Conservation (phyloP, 2,797 vertebrate genomes). For the Centropyge bicolor region DNA sequence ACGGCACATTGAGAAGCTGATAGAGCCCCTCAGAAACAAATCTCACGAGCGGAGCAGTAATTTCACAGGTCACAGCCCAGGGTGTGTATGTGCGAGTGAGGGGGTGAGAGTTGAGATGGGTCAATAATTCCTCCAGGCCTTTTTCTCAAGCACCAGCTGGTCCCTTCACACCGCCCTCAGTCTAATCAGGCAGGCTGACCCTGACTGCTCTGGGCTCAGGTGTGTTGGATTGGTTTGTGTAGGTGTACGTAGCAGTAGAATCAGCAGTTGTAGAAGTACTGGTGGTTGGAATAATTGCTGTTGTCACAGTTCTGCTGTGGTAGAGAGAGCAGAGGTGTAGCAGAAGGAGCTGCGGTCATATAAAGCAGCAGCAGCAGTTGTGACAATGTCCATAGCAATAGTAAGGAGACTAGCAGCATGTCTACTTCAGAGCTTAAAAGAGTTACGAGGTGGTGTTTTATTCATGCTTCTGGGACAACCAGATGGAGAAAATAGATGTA, state of each 20-base stretch:
- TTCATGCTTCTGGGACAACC: not conserved
- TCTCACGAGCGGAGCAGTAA: slow-evolving; percentile 77
- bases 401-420: not conserved
- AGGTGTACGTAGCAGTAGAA: slow-evolving; percentile 43
- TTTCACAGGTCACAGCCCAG: slow-evolving; percentile 86
- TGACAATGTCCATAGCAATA: not conserved
- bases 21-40: slow-evolving; percentile 82
- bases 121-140: slow-evolving; percentile 83
- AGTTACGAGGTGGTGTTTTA: not conserved
- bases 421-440: not conserved
- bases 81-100: slow-evolving; percentile 63
- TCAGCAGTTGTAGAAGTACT: slow-evolving; percentile 25
- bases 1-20: slow-evolving; percentile 80
- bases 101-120: slow-evolving; percentile 79
- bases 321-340: not conserved
- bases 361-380: slow-evolving; percentile 6
- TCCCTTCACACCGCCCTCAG: slow-evolving; percentile 71
- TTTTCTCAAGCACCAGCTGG: slow-evolving; percentile 79
- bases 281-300: slow-evolving; percentile 35
- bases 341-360: slow-evolving; percentile 9
- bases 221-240: slow-evolving; percentile 68
- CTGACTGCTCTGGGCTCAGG: slow-evolving; percentile 73
- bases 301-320: slow-evolving; percentile 14
- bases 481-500: not conserved
- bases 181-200: slow-evolving; percentile 78